Evolutionary conservation across 92 coral and sea anemone species (phyloP), one percentile per base, ranked within the genome.

Genomic region (Epizoanthus illoricatus): DNA sequence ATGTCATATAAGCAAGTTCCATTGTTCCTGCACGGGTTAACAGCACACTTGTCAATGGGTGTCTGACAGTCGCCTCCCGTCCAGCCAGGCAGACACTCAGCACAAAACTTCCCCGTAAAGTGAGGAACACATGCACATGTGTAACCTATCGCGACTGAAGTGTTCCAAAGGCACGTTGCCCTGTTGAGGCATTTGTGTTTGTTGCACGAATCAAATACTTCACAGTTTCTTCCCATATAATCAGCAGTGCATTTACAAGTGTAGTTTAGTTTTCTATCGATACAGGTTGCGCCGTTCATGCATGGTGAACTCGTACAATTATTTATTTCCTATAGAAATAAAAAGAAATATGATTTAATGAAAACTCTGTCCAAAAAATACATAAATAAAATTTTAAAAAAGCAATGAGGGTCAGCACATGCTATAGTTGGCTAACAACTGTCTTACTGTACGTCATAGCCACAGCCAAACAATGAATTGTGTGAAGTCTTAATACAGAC

Each of bases 1-100:
- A 86, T 23, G 28, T 90, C 87, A 71, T 80, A 84, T 39, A 36
- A 54, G 69, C 94, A 90, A 43, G 91, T 84, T 9, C 75, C 94
- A 66, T 87, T 87, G 67, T 87, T 87, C 72, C 52, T 41, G 45
- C 94, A 90, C 57, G 94, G 91, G 69, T 43, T 59, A 40, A 65
- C 41, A 36, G 72, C 76, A 63, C 94, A 90, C 66, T 84, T 85
- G 58, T 88, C 79, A 19, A 90, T 80, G 15, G 83, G 79, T 18
- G 43, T 60, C 24, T 79, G 63, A 49, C 93, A 90, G 58, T 79
- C 68, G 13, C 12, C 57, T 16, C 93, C 93, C 2, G 90, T 87
- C 55, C 54, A 85, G 41, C 93, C 90, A 40, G 68, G 70, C 19
- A 63, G 40, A 74, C 93, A 90, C 11, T 49, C 49, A 75, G 79